Conservation (phyloP, 1,140 invertebrate genomes). For the Ceratina calcarata region DNA sequence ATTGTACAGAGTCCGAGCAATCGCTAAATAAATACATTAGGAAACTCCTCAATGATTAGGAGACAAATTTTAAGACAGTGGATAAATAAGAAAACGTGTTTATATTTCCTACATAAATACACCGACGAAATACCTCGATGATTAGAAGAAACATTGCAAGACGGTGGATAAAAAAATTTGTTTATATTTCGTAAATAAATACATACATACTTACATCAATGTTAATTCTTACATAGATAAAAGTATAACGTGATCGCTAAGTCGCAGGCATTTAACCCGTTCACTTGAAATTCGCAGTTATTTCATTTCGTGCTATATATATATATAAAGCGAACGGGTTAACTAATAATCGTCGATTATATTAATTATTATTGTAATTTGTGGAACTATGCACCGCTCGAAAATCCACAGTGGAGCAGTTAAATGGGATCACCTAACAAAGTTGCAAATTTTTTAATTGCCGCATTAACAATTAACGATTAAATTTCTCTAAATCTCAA, state of each 20-base stretch:
- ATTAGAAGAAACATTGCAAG: not conserved
- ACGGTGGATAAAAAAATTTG: not conserved
- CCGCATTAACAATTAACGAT: too few relatives aligned
- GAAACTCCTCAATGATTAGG: too few relatives aligned
- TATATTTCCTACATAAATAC: conserved; percentile 14
- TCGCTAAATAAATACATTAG: too few relatives aligned
- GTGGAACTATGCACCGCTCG: not conserved
- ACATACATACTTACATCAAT: conserved; percentile 27
- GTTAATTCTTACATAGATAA: conserved; percentile 24
- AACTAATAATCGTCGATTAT: not conserved
- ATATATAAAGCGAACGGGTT: too few relatives aligned
- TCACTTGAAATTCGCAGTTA: too few relatives aligned
- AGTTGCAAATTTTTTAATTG: too few relatives aligned
- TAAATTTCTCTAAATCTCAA: too few relatives aligned
- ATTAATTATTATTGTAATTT: not conserved
- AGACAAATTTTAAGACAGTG: too few relatives aligned
- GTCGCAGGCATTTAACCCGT: conserved; percentile 1
- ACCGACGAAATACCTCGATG: not conserved
- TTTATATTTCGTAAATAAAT: conserved; percentile 5
- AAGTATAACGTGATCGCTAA: not conserved
- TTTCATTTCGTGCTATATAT: too few relatives aligned
- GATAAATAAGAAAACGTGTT: not conserved
- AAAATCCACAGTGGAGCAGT: not conserved
- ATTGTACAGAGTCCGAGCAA: too few relatives aligned
- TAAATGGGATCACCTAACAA: too few relatives aligned